Percentiles rank a stretch among this genome's conserved stretches.
phyloP scores from a whole-genome alignment of 2,113 vertebrate genomes.

The Lophura nycthemera region DNA sequence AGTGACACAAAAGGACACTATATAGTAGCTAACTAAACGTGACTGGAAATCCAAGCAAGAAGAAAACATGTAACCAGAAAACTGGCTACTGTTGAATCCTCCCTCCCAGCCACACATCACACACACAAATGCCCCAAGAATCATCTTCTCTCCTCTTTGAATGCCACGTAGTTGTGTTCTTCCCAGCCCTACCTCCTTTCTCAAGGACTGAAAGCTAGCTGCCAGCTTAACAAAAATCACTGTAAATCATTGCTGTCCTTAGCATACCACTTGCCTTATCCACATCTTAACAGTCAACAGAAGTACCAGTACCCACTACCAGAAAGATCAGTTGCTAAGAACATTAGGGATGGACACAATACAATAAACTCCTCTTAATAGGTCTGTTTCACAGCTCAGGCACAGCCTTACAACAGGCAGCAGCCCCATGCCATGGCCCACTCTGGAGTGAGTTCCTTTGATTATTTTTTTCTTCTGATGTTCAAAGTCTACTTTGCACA shows the following conservation, averaged over 20 bases:
- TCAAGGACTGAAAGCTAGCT: background rate
- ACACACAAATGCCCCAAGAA: background rate
- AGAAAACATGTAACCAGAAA: background rate
- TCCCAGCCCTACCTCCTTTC: background rate
- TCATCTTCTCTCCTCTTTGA: background rate
- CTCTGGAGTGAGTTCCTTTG: background rate
- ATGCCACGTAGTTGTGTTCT: background rate
- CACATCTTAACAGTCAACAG: fast-evolving
- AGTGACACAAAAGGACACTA: background rate
- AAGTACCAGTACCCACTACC: background rate
- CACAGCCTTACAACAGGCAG: background rate
- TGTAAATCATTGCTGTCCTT: background rate
- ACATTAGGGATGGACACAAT: background rate
- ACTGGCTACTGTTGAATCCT: background rate
- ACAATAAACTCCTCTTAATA: background rate
- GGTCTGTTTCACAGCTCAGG: background rate
- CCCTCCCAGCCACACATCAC: background rate
- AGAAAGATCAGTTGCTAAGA: background rate
- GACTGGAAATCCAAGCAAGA: background rate
- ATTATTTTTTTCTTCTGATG: background rate
- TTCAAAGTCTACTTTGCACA: background rate
- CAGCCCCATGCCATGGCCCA: fast-evolving
- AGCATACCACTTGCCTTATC: background rate
- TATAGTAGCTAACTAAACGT: background rate
- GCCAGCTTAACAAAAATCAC: background rate